phyloP scores from a whole-genome alignment of 1,140 invertebrate species.

The Scaptomyza montana region DNA sequence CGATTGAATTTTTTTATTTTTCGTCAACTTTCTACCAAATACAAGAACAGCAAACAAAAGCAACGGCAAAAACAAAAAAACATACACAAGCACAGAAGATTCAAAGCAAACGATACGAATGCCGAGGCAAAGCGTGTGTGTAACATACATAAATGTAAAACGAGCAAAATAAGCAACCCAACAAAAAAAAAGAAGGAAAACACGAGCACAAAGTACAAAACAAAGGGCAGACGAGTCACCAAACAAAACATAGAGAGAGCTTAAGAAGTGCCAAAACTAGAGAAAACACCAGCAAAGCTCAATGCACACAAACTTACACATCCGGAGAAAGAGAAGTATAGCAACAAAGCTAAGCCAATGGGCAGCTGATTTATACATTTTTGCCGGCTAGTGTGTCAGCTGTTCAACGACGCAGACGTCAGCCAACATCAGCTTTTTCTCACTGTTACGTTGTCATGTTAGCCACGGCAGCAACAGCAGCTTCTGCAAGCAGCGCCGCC shows the following conservation, averaged over 20 bases:
- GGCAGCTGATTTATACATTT: constrained; percentile 65
- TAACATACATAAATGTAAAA: constrained; percentile 44
- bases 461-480: constrained; percentile 58
- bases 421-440: constrained; percentile 30
- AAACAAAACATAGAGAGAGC: constrained; percentile 25
- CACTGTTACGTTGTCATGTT: constrained; percentile 61
- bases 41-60: constrained; percentile 28
- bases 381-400: constrained; percentile 77
- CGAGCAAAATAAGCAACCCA: constrained; percentile 36
- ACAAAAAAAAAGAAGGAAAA: constrained; percentile 31
- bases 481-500: constrained; percentile 52
- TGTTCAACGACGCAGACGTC: constrained; percentile 51
- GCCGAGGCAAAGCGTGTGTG: constrained; percentile 38
- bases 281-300: constrained; percentile 14
- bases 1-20: constrained; percentile 48
- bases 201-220: constrained; percentile 47
- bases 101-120: constrained; percentile 43
- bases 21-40: constrained; percentile 66
- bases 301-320: not conserved
- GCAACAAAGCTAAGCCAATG: constrained; percentile 28
- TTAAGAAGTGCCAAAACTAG: constrained; percentile 2
- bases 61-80: constrained; percentile 9
- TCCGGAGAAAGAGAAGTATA: constrained; percentile 8
- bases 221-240: no score
- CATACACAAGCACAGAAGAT: constrained; percentile 30